Conservation (phyloP, 2,113 vertebrate species). For the Laticauda laticaudata region DNA sequence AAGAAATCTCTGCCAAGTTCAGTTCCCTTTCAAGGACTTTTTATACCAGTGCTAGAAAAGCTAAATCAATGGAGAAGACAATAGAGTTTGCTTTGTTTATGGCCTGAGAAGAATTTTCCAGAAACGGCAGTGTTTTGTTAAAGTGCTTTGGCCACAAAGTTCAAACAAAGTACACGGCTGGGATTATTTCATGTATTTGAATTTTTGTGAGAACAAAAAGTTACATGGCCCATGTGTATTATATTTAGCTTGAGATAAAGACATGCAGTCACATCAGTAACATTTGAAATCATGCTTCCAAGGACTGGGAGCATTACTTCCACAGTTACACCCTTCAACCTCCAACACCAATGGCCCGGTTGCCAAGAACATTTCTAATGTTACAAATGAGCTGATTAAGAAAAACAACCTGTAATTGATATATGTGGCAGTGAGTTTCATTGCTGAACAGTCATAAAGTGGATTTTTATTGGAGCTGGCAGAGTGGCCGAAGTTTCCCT, state of each 20-base stretch:
- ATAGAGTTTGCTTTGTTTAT: not conserved
- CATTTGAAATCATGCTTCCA: conserved; percentile 2
- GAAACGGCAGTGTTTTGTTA: not conserved
- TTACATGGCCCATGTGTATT: not conserved
- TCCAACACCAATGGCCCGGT: not conserved
- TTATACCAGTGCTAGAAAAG: not conserved
- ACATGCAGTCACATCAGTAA: not conserved
- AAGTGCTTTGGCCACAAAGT: not conserved
- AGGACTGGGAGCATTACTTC: not conserved
- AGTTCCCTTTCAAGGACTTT: not conserved
- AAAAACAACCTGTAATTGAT: conserved; percentile 5
- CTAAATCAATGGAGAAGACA: not conserved
- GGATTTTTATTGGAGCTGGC: not conserved
- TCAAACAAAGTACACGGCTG: conserved; percentile 10
- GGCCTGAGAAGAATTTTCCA: not conserved
- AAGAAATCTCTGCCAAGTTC: not conserved
- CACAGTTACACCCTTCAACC: not conserved
- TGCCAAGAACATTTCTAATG: not conserved
- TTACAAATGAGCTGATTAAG: not conserved
- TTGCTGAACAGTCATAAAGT: conserved; percentile 5
- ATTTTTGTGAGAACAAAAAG: not conserved
- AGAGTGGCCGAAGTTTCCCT: not conserved
- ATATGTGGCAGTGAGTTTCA: conserved; percentile 8
- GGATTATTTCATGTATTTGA: accelerated
- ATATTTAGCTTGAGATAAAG: not conserved